Percentiles rank a stretch among this genome's conserved stretches.
Conservation (phyloP, 2,113 vertebrate species). For the Candoia aspera region DNA sequence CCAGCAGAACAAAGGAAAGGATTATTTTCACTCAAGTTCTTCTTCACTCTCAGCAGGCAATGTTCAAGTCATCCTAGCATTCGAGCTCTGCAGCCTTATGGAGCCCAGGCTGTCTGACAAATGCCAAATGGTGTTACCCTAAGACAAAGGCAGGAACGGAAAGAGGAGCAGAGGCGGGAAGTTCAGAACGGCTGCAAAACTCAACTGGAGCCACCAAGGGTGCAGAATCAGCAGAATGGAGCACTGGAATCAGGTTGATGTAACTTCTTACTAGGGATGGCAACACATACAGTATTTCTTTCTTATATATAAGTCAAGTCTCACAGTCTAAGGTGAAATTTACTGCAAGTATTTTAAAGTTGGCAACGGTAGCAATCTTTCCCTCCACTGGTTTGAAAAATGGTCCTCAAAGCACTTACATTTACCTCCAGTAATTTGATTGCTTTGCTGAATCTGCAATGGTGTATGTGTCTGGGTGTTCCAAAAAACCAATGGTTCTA, state of each 20-base stretch:
- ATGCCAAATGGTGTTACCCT: constrained; percentile 62
- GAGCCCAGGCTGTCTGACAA: constrained; percentile 64
- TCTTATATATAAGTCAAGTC: not conserved
- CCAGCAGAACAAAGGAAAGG: constrained; percentile 74
- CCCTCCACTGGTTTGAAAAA: not conserved
- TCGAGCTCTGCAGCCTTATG: constrained; percentile 64
- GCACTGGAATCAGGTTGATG: not conserved
- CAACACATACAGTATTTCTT: not conserved
- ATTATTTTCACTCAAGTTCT: constrained; percentile 76
- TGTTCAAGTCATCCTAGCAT: constrained; percentile 67
- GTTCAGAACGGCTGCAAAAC: constrained; percentile 39
- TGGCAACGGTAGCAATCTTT: not conserved
- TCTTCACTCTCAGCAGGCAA: constrained; percentile 75
- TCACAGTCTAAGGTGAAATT: not conserved
- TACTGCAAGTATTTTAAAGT: not conserved
- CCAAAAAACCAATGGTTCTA: not conserved
- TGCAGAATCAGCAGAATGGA: constrained; percentile 1
- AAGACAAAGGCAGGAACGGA: constrained; percentile 58
- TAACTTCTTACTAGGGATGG: not conserved
- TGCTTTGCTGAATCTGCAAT: not conserved
- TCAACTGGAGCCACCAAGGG: rapidly evolving
- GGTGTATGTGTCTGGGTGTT: not conserved
- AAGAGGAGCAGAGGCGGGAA: not conserved
- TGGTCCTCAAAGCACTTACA: not conserved
- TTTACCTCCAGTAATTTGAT: not conserved